These are phyloP conservation scores for Coreius guichenoti DNA, from an alignment of 2,797 vertebrate genomes.

Conservation along the genomic window DNA sequence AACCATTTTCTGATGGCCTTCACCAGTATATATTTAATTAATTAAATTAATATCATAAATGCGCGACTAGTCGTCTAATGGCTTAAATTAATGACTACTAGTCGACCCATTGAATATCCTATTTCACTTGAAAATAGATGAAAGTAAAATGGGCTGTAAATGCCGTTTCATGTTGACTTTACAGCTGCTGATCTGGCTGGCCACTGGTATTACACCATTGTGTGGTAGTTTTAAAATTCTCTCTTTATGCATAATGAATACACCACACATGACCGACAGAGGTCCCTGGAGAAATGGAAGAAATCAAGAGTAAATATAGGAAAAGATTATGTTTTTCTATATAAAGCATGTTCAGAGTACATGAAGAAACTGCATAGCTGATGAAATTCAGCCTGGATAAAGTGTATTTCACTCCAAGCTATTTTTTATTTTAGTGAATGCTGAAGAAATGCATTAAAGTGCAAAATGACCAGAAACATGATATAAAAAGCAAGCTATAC, in stretches of 20 bases:
- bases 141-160: not conserved
- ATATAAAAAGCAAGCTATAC: conserved; percentile 72
- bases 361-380: conserved; percentile 66
- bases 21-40: not conserved
- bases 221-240: conserved; percentile 32
- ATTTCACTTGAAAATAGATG: not conserved
- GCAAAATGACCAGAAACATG: conserved; percentile 57
- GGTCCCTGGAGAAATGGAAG: conserved; percentile 58
- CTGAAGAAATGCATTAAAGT: conserved; percentile 67
- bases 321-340: conserved; percentile 52
- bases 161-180: conserved; percentile 13
- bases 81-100: not conserved
- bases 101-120: not conserved
- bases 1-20: not conserved
- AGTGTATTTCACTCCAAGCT: conserved; percentile 70
- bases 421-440: conserved; percentile 68
- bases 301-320: conserved; percentile 60
- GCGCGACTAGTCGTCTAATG: not conserved
- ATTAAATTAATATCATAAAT: not conserved
- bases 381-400: conserved; percentile 63
- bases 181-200: conserved; percentile 12
- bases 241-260: conserved; percentile 59
- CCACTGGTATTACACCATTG: conserved; percentile 47
- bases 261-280: conserved; percentile 22
- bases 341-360: conserved; percentile 64